phyloP scores from a whole-genome alignment of 2,113 vertebrate species.

The Chaetops frenatus region DNA sequence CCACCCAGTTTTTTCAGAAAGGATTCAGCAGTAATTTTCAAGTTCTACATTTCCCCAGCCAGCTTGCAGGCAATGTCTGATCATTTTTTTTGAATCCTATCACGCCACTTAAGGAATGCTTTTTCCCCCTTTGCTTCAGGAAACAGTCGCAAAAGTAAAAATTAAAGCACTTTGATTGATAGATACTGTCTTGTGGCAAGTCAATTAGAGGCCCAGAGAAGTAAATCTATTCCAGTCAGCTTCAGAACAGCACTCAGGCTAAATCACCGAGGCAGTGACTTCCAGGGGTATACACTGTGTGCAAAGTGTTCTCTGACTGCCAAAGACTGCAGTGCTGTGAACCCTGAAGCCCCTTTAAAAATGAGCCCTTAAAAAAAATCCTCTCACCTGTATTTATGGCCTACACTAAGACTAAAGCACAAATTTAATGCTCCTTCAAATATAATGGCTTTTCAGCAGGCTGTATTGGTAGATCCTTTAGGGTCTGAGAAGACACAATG shows the following conservation, averaged over 20 bases:
- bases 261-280: fast-evolving
- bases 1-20: background rate
- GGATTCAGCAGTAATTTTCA: background rate
- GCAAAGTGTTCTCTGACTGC: background rate
- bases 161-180: background rate
- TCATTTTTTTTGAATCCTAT: background rate
- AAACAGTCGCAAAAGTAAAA: background rate
- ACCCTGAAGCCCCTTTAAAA: background rate
- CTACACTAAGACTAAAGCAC: background rate
- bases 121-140: background rate
- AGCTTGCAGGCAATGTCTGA: background rate
- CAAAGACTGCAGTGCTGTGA: background rate
- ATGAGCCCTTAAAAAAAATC: background rate
- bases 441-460: background rate
- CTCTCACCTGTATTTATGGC: fast-evolving
- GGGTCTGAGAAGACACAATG: background rate
- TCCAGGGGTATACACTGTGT: background rate
- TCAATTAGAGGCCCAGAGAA: background rate
- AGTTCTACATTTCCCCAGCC: background rate
- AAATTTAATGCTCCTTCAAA: background rate
- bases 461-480: background rate
- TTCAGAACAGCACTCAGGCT: background rate
- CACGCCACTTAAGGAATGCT: background rate
- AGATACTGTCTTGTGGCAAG: background rate
- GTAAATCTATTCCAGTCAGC: background rate